Percentiles rank a stretch among this genome's conserved stretches.
Evolutionary conservation across 2,797 vertebrate genomes (phyloP).

Genomic region (Pitangus sulphuratus): DNA sequence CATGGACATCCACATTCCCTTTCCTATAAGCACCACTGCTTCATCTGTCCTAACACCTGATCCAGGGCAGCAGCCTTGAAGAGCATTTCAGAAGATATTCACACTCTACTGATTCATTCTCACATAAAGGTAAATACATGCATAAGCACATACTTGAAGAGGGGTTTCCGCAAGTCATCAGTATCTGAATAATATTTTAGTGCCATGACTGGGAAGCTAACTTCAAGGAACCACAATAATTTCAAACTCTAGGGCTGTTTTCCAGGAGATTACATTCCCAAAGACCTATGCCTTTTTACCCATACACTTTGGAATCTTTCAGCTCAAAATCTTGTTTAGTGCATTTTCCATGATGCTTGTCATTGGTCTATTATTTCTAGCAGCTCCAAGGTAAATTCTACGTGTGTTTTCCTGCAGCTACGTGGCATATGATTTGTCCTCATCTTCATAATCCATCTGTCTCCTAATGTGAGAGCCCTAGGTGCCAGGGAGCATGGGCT

Average conservation of each 20-base stretch:
- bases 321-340: not conserved
- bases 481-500: not conserved
- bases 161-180: not conserved
- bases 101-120: not conserved
- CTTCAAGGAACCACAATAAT: not conserved
- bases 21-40: not conserved
- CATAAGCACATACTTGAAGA: not conserved
- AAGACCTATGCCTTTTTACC: not conserved
- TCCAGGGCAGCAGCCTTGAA: not conserved
- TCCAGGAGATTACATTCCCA: not conserved
- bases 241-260: not conserved
- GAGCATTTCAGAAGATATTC: not conserved
- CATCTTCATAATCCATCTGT: constrained; percentile 62
- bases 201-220: not conserved
- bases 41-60: not conserved
- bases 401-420: constrained; percentile 7
- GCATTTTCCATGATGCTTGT: not conserved
- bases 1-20: not conserved
- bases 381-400: constrained; percentile 32
- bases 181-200: not conserved
- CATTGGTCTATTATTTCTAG: constrained; percentile 26
- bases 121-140: not conserved
- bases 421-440: not conserved
- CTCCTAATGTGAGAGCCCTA: not conserved
- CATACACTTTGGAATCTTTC: not conserved